Evolutionary conservation across 2,888 invertebrate species (phyloP).

Genomic region (Macrophya annulata): DNA sequence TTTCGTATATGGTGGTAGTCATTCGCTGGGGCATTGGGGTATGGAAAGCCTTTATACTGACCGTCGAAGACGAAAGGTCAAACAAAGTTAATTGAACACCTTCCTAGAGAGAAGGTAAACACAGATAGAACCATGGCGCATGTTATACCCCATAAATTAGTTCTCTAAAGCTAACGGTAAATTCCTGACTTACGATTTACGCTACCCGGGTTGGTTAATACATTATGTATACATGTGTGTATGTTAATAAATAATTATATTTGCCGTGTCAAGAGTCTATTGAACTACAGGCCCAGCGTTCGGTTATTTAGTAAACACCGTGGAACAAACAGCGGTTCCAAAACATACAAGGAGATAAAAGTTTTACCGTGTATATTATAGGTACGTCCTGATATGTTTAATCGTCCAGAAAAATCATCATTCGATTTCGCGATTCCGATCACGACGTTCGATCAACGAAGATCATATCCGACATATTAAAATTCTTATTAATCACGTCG

Average conservation of each 20-base stretch:
- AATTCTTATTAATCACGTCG: no score
- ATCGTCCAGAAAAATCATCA: no score
- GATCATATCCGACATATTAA: neutral
- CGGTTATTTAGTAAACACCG: constrained; percentile 36
- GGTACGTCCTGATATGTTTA: no score
- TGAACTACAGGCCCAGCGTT: constrained; percentile 9
- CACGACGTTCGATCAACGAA: neutral
- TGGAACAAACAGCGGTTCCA: neutral
- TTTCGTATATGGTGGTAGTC: neutral
- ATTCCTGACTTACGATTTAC: constrained; percentile 31
- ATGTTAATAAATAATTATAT: constrained; percentile 44
- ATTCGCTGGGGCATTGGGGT: no score
- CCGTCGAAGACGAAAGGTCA: neutral
- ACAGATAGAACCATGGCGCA: neutral
- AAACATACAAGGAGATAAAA: neutral
- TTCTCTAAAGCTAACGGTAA: constrained; percentile 21
- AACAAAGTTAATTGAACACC: constrained; percentile 22
- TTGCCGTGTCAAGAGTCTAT: constrained; percentile 40
- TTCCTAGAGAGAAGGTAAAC: constrained; percentile 5
- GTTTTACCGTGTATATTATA: neutral
- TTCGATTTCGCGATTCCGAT: neutral
- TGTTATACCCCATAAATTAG: constrained; percentile 28
- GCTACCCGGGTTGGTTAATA: constrained; percentile 8
- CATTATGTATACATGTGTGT: constrained; percentile 3
- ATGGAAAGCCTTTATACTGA: neutral